Conservation (phyloP, 2,888 invertebrate species). For the Rambutsinella grinnellia region DNA sequence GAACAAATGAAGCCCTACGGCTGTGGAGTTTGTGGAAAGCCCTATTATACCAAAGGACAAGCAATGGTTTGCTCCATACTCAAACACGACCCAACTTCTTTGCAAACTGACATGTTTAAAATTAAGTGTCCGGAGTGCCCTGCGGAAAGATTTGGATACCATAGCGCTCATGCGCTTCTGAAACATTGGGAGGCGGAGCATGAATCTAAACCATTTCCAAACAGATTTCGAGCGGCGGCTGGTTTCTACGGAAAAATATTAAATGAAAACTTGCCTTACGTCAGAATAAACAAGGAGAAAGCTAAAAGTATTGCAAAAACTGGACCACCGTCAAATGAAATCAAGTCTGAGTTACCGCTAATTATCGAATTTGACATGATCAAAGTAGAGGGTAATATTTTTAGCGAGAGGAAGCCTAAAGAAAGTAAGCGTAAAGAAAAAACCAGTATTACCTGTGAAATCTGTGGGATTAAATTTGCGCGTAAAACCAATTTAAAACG, state of each 20-base stretch:
- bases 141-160: constrained; percentile 24
- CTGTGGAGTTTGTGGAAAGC: constrained; percentile 36
- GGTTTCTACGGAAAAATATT: not conserved
- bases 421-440: not conserved
- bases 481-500: too few species aligned
- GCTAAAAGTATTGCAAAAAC: constrained; percentile 6
- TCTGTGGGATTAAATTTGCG: too few species aligned
- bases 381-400: not conserved
- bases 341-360: not conserved
- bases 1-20: constrained; percentile 25
- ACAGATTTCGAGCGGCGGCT: not conserved
- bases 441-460: not conserved
- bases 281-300: constrained; percentile 12
- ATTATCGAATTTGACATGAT: not conserved
- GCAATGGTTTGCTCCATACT: constrained; percentile 36
- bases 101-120: constrained; percentile 32
- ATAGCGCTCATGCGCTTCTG: constrained; percentile 3
- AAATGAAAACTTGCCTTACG: constrained; percentile 2
- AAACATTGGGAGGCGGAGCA: constrained; percentile 24
- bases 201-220: constrained; percentile 4
- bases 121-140: constrained; percentile 30
- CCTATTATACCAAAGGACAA: constrained; percentile 5
- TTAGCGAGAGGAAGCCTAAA: not conserved
- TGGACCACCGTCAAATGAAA: constrained; percentile 5
- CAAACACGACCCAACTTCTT: constrained; percentile 19